phyloP scores from a whole-genome alignment of 2,797 vertebrate species.

The Amniataba percoides region DNA sequence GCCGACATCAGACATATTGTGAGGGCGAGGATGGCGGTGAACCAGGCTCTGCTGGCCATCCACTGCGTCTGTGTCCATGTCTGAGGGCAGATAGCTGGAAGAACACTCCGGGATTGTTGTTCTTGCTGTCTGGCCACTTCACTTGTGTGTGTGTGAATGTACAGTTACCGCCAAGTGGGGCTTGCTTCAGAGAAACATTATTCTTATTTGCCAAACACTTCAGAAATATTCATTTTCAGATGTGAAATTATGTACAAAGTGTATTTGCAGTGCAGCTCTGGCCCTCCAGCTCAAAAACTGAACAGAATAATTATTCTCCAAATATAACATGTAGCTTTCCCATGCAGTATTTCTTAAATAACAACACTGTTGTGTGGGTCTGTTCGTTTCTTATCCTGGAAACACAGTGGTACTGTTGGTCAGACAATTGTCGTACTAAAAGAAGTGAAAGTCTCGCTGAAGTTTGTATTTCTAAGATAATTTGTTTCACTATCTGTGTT shows the following conservation, averaged over 20 bases:
- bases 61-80: constrained; percentile 41
- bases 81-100: constrained; percentile 51
- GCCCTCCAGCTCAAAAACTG: constrained; percentile 32
- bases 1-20: constrained; percentile 70
- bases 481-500: constrained; percentile 38
- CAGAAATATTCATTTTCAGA: constrained; percentile 44
- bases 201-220: constrained; percentile 60
- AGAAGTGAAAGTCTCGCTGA: constrained; percentile 19
- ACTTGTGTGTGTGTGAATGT: constrained; percentile 30
- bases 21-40: constrained; percentile 46
- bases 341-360: background rate
- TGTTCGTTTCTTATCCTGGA: constrained; percentile 13
- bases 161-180: constrained; percentile 30
- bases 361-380: constrained; percentile 1
- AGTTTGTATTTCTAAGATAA: constrained; percentile 37
- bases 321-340: background rate
- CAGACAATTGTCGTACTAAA: constrained; percentile 13
- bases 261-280: constrained; percentile 48
- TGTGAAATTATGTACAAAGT: constrained; percentile 36
- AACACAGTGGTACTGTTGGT: constrained; percentile 3
- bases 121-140: constrained; percentile 21
- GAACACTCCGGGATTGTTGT: constrained; percentile 43
- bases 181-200: constrained; percentile 36
- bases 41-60: constrained; percentile 44
- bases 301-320: constrained; percentile 40